Evolutionary conservation across 2,113 vertebrate genomes (phyloP).

Genomic region (Pachycephala philippinensis): DNA sequence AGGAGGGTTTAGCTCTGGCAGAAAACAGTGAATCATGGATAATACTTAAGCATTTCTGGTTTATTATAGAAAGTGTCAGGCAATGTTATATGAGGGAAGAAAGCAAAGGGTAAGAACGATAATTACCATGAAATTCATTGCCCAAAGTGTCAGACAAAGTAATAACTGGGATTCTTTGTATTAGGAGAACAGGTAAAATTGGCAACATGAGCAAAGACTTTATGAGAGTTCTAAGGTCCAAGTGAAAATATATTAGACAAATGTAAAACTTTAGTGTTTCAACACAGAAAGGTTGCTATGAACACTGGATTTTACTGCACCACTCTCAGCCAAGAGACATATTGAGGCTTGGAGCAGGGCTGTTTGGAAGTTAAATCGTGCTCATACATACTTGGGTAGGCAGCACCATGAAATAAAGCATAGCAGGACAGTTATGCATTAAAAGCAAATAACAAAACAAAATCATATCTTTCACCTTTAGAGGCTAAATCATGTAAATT

Average conservation of each 20-base stretch:
- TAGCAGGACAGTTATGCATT: neutral
- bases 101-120: neutral
- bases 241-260: constrained; percentile 8
- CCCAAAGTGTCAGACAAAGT: neutral
- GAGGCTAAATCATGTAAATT: neutral
- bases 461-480: neutral
- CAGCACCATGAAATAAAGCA: neutral
- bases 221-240: neutral
- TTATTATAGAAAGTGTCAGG: constrained; percentile 22
- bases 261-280: neutral
- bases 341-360: neutral
- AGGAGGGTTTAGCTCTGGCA: neutral
- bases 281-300: neutral
- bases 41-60: constrained; percentile 14
- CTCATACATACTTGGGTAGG: neutral
- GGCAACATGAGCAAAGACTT: neutral
- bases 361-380: neutral
- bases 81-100: neutral
- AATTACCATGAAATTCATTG: constrained; percentile 28
- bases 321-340: neutral
- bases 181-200: neutral
- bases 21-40: neutral
- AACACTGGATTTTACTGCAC: neutral
- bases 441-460: neutral
- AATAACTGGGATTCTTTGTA: neutral